Percentiles rank a stretch among this genome's conserved stretches.
These are phyloP conservation scores for Upupa epops DNA, from an alignment of 2,113 vertebrate genomes.

Conservation along the genomic window DNA sequence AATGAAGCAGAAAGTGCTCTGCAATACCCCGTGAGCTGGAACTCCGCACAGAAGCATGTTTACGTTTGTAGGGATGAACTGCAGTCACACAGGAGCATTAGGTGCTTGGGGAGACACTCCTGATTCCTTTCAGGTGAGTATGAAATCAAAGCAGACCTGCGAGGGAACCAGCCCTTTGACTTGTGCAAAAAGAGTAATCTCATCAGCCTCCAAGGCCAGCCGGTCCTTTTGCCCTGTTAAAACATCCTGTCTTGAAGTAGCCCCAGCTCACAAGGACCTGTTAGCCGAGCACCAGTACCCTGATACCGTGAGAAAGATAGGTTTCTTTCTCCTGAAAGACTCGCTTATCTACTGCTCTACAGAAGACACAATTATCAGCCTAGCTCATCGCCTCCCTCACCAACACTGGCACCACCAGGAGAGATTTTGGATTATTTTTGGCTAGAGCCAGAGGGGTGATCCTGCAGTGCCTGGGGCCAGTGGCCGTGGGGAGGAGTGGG, in stretches of 20 bases:
- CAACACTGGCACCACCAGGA: neutral
- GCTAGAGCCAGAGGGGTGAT: neutral
- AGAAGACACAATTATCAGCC: neutral
- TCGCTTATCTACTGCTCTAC: neutral
- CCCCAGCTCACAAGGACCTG: neutral
- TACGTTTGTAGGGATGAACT: neutral
- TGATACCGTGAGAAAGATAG: neutral
- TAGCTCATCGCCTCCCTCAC: neutral
- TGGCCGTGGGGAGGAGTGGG: accelerated
- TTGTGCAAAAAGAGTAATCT: neutral
- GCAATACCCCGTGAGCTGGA: neutral
- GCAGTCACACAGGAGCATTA: neutral
- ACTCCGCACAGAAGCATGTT: accelerated
- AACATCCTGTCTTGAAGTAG: neutral
- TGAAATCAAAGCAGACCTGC: neutral
- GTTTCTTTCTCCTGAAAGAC: neutral
- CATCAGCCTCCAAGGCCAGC: neutral
- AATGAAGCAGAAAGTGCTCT: neutral
- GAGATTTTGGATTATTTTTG: neutral
- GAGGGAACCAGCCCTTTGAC: neutral
- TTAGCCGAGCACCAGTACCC: neutral
- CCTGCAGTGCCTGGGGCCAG: neutral
- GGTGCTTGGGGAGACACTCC: neutral
- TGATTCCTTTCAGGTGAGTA: neutral
- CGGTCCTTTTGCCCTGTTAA: neutral